phyloP scores from a whole-genome alignment of 2,797 vertebrate species.

The Heteromormyrus szaboi region DNA sequence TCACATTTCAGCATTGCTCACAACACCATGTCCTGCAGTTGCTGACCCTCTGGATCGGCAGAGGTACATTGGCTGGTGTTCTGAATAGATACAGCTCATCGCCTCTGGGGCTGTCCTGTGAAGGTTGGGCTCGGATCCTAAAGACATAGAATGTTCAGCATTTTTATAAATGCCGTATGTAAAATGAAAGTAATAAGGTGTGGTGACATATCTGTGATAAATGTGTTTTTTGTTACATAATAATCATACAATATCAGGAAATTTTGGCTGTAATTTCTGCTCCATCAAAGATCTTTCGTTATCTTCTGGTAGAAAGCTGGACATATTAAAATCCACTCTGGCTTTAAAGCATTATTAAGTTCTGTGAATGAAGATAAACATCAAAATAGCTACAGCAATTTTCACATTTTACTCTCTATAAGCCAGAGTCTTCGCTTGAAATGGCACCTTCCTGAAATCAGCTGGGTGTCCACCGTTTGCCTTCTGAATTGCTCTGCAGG shows the following conservation, averaged over 20 bases:
- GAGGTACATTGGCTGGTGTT: neutral
- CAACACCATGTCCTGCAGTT: neutral
- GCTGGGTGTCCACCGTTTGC: neutral
- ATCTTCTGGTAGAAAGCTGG: neutral
- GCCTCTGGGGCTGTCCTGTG: neutral
- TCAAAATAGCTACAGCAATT: neutral
- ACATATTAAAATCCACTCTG: neutral
- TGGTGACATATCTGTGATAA: neutral
- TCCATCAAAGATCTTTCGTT: neutral
- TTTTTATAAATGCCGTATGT: neutral
- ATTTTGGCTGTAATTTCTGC: neutral
- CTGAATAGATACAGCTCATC: neutral
- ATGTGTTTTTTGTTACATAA: neutral
- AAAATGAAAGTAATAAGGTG: neutral
- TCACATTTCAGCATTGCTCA: neutral
- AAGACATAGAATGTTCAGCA: neutral
- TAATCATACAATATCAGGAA: neutral
- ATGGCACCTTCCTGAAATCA: neutral
- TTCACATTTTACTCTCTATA: neutral
- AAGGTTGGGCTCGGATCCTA: neutral
- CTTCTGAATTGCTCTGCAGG: neutral
- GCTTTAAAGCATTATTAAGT: neutral
- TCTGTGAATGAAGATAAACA: neutral
- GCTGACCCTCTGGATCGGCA: neutral
- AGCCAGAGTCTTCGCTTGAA: neutral